phyloP scores from a whole-genome alignment of 2,113 vertebrate species.

The Neodon shergylaensis region DNA sequence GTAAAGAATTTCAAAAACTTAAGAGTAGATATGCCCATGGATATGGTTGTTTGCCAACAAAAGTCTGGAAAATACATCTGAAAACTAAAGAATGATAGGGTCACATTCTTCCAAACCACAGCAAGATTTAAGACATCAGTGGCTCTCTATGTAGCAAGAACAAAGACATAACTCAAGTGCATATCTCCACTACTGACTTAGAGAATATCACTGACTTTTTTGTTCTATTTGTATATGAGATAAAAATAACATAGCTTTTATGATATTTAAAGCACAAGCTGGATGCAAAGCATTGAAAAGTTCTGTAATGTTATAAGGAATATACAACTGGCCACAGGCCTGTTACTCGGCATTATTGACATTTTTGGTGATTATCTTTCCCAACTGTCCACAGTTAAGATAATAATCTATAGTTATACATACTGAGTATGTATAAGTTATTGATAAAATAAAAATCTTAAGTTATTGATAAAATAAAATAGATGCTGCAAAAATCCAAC shows the following conservation, averaged over 20 bases:
- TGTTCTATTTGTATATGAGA: background rate
- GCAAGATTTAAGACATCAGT: background rate
- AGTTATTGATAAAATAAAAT: background rate
- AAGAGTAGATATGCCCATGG: slow-evolving; percentile 55
- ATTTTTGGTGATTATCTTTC: slow-evolving; percentile 13
- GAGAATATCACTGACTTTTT: background rate
- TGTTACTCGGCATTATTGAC: background rate
- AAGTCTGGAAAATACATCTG: slow-evolving; percentile 31
- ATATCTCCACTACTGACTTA: slow-evolving; percentile 7
- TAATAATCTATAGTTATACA: background rate
- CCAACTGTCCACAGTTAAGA: background rate
- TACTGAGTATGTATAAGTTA: background rate
- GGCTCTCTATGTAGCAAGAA: slow-evolving; percentile 30
- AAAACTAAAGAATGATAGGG: slow-evolving; percentile 33
- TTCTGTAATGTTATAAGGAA: slow-evolving; percentile 17
- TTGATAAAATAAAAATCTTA: background rate
- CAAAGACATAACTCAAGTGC: background rate
- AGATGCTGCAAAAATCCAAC: background rate
- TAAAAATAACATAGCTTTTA: background rate
- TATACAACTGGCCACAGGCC: background rate
- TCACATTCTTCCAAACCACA: slow-evolving; percentile 9
- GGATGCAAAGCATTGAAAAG: slow-evolving; percentile 3
- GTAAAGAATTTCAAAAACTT: slow-evolving; percentile 56
- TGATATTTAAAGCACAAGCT: slow-evolving; percentile 28
- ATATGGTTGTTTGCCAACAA: slow-evolving; percentile 51